These are phyloP conservation scores for Serranus cabrilla DNA, from an alignment of 2,797 vertebrate species.

Conservation along the genomic window DNA sequence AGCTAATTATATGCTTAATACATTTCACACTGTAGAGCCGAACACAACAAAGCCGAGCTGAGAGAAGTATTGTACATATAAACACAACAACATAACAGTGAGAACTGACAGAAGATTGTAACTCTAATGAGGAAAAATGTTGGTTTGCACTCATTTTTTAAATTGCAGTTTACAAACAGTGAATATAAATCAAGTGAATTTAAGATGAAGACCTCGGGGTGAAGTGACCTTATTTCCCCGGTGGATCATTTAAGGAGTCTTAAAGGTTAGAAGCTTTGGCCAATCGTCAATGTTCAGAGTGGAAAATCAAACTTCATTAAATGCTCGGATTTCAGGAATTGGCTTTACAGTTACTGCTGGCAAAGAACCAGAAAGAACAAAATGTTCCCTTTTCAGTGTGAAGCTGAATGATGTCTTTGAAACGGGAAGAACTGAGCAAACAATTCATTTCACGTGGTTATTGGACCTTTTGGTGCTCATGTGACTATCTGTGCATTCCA, in stretches of 20 bases:
- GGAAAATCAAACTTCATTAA: slow-evolving; percentile 7
- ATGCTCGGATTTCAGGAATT: background rate
- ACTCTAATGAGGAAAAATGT: background rate
- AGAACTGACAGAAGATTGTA: background rate
- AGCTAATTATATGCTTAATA: slow-evolving; percentile 37
- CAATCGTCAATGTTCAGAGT: slow-evolving; percentile 1
- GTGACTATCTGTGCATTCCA: no score
- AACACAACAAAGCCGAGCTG: slow-evolving; percentile 9
- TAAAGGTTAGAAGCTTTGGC: no score
- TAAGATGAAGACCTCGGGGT: background rate
- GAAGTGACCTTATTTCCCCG: slow-evolving; percentile 4
- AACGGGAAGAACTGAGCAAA: background rate
- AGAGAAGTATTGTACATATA: background rate
- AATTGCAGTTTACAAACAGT: background rate
- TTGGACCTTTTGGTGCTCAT: background rate
- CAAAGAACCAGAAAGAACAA: slow-evolving; percentile 2
- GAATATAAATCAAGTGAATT: slow-evolving; percentile 1
- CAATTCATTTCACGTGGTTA: background rate
- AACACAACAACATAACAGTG: slow-evolving; percentile 14
- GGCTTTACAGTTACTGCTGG: background rate
- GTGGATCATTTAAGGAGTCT: slow-evolving; percentile 6
- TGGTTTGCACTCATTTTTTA: background rate
- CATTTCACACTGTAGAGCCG: slow-evolving; percentile 18
- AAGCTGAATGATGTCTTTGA: background rate
- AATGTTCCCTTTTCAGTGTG: background rate